Conservation (phyloP, 1,140 invertebrate genomes). For the Cryptotermes secundus region DNA sequence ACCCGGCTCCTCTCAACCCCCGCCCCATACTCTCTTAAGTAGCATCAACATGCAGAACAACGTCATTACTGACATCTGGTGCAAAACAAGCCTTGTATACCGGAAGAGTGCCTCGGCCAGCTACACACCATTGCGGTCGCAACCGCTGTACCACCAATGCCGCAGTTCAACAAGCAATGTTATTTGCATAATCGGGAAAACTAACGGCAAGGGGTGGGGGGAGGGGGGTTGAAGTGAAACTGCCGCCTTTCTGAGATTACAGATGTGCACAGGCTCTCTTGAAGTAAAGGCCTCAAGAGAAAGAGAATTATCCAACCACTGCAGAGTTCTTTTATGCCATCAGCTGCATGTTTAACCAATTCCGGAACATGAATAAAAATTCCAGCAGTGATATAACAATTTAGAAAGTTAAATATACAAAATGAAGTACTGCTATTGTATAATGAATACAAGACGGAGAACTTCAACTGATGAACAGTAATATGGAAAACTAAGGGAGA, state of each 20-base stretch:
- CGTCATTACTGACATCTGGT: slow-evolving; percentile 7
- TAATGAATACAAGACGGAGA: not conserved
- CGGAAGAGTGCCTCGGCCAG: not conserved
- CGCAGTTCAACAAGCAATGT: not conserved
- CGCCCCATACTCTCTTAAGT: not conserved
- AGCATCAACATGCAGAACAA: slow-evolving; percentile 3
- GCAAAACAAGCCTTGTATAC: not conserved
- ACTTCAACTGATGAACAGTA: not conserved
- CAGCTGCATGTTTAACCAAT: not conserved
- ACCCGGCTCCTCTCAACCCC: not conserved
- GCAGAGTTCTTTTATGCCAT: not conserved
- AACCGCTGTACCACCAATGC: not conserved
- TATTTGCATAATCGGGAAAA: slow-evolving; percentile 9
- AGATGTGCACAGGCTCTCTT: not conserved
- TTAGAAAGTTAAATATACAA: not conserved
- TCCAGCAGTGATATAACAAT: not conserved
- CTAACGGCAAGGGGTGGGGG: not conserved
- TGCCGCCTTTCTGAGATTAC: not conserved
- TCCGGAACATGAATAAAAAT: not conserved
- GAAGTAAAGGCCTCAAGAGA: no score
- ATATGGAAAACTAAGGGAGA: not conserved
- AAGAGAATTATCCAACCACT: not conserved
- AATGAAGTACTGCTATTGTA: not conserved
- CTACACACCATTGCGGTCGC: not conserved
- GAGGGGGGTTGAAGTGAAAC: not conserved